Evolutionary conservation across 2,113 vertebrate species (phyloP), one percentile per base, ranked within the genome.

Genomic region (human): DNA sequence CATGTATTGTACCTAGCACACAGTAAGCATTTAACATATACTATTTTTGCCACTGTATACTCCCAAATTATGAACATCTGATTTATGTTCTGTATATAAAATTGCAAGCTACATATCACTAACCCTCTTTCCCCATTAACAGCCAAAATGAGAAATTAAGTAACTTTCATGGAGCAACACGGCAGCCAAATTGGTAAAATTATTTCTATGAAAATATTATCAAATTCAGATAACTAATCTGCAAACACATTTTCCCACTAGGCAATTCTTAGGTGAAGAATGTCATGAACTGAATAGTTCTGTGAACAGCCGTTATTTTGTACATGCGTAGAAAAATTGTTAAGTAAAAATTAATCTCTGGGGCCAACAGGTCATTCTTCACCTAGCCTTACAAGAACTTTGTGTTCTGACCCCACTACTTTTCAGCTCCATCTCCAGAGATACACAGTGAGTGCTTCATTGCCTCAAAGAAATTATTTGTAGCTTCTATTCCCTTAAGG

Each of bases 201-300:
- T 89, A 90, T 68, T 88, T 95, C n/a, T 70, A 95, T 35, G 59
- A 90, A 97, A 97, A 89, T 68, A 93, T 78, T 83, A n/a, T 93
- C 48, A 55, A 89, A 89, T 96, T 97, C 83, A 95, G 85, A 92
- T 57, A 89, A 90, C 43, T 68, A 91, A 64, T 13, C 50, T 86
- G 25, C 17, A 94, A 93, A 89, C 43, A 92, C 55, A 93, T 89
- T 9, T 93, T 85, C 50, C 78, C n/a, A 95, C 25, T n/a, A 96
- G 48, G 32, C 20, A 94, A 92, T 43, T 72, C 27, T 90, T 55
- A 92, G 4, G 27, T 78, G 61, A 75, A 86, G 43, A 93, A 68
- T 68, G 11, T 68, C 89, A 59, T 32, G 40, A 43, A 93, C n/a
- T 43, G 32, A 76, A 61, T 2, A 84, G 40, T 35, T 90, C 32